Evolutionary conservation across 1,140 invertebrate genomes (phyloP), one percentile per base, ranked within the genome.

Genomic region (Drosophila pandora): DNA sequence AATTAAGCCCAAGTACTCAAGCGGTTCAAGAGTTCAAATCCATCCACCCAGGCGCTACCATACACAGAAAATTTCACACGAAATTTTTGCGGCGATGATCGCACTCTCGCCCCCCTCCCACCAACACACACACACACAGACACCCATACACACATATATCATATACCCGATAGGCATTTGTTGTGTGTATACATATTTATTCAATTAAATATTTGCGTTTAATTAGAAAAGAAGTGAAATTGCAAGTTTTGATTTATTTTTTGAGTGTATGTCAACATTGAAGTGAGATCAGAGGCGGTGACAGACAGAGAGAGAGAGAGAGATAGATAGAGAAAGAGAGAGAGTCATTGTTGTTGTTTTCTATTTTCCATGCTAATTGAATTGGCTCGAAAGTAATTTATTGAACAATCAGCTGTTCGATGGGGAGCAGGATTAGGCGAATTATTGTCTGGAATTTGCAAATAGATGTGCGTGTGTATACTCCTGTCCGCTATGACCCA

Each of bases 171-270:
- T 34, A 43, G 57, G 13, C 56, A 41, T 55, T 43, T 39, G 23
- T 54, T 48, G 53, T 74, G 55, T 59, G 57, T 78, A 57, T 67
- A 68, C 22, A 70, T 57, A 75, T 58, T 74, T 70, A 79, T 79
- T 84, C 73, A 77, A 85, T 85, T 80, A 74, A 77, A 77, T 69
- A 82, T 78, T 82, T 78, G 62, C 74, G 57, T 61, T 69, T 69
- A 69, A 69, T 69, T 69, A 69, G 48, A 69, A 68, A 68, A 69
- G 65, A 43, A 69, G 65, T 56, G 63, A 76, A 65, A 55, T 54
- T 78, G 67, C 56, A 78, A 65, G 56, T 34, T 58, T 71, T 78
- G 17, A 60, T 68, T 55, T 55, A 55, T 68, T 68, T 56, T 64
- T 28, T 25, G 56, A 59, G 56, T 43, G 43, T 64, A 52, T 41